Evolutionary conservation across 2,797 vertebrate species (phyloP).

Genomic region (Melanitta fusca): DNA sequence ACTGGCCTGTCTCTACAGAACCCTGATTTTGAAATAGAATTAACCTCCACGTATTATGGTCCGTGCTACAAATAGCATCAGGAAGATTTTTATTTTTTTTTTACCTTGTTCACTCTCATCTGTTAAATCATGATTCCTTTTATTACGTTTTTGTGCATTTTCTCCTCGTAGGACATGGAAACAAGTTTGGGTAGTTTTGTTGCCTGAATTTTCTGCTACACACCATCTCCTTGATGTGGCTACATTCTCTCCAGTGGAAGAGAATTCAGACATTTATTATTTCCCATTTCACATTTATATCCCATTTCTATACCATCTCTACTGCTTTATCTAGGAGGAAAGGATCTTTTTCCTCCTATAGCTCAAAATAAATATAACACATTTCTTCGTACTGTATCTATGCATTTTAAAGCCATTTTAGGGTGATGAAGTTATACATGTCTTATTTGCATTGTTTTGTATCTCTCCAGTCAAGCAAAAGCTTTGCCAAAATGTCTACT

Average conservation of each 20-base stretch:
- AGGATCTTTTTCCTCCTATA: conserved; percentile 1
- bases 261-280: not conserved
- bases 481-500: not conserved
- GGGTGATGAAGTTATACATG: not conserved
- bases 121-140: conserved; percentile 25
- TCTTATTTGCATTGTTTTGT: conserved; percentile 11
- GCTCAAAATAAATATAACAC: conserved; percentile 7
- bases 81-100: not conserved
- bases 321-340: not conserved
- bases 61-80: not conserved
- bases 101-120: conserved; percentile 4
- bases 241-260: conserved; percentile 3
- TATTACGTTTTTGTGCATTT: conserved; percentile 10
- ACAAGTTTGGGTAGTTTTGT: not conserved
- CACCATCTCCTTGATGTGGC: not conserved
- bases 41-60: conserved; percentile 7
- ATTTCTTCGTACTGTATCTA: not conserved
- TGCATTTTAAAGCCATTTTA: not conserved
- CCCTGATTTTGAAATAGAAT: conserved; percentile 33
- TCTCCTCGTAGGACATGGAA: not conserved
- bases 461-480: not conserved
- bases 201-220: conserved; percentile 21
- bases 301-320: not conserved
- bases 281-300: not conserved
- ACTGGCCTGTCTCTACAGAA: conserved; percentile 43